Base-by-base conservation (phyloP, 2,888 invertebrate species). In the Zonitis immaculata region DNA sequence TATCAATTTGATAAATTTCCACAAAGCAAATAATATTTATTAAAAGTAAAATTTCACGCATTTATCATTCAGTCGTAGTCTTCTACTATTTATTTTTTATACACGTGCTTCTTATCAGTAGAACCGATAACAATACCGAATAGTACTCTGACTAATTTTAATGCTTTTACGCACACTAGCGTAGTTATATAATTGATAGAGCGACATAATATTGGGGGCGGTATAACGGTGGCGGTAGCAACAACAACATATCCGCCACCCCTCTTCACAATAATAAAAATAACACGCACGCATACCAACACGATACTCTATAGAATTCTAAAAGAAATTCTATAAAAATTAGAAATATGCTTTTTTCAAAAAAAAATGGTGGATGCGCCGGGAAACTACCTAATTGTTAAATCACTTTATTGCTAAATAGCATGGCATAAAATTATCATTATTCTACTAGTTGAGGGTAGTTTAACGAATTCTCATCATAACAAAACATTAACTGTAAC, bases 141-240 rank as follows among this genome's bases (percentile, higher is more conserved):
- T 69, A 68, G 68, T 69, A 69, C 69, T 71, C 66, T 61, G 69
- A 63, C 73, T 74, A 75, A 75, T 75, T 75, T 73, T 73, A 75
- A 74, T 74, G 73, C 72, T 65, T 71, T 67, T 69, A 67, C 69
- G 73, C 75, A 73, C 73, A 74, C 75, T 71, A 72, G 66, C 55
- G 47, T 59, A 47, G 61, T n/a, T n/a, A n/a, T 58, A 63, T 70
- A 70, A 70, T 71, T 71, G 70, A 71, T 71, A 68, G 62, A 67
- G 66, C 64, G 54, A 16, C 35, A 35, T 18, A 35, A 35, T 18
- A 39, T 49, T 44, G 55, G 57, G 58, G 59, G n/a, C n/a, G n/a
- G n/a, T n/a, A n/a, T 45, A 54, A 46, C 16, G 39, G 45, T 7
- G 35, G 16, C 8, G 16, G 16, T 9, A 5, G 7, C 8, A 5